These are phyloP conservation scores for Fistularia commersonii DNA, from an alignment of 2,797 vertebrate genomes.

Conservation along the genomic window DNA sequence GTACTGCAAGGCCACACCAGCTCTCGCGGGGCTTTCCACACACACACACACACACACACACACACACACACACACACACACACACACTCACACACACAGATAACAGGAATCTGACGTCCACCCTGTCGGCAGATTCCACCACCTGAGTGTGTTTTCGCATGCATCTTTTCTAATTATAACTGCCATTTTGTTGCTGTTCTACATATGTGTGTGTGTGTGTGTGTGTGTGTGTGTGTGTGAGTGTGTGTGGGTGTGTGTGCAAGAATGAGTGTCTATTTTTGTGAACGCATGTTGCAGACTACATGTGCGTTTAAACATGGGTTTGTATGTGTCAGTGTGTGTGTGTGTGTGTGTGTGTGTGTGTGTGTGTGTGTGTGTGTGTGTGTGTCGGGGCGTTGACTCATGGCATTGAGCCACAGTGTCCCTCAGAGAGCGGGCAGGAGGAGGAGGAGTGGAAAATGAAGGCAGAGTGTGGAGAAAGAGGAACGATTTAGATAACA, in stretches of 20 bases:
- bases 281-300: constrained; percentile 19
- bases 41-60: constrained; percentile 31
- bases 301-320: constrained; percentile 23
- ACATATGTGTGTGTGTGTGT: constrained; percentile 19
- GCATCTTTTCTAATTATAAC: constrained; percentile 44
- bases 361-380: constrained; percentile 22
- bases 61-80: constrained; percentile 22
- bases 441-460: constrained; percentile 43
- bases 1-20: constrained; percentile 57
- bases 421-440: constrained; percentile 65
- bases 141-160: constrained; percentile 51
- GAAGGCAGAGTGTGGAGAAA: constrained; percentile 46
- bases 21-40: constrained; percentile 39
- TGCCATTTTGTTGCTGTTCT: constrained; percentile 16
- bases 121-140: constrained; percentile 79
- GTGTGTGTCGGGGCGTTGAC: constrained; percentile 43
- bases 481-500: constrained; percentile 71
- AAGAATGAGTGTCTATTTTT: constrained; percentile 16
- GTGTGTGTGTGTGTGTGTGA: no score
- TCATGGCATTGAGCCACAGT: constrained; percentile 62
- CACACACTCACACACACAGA: constrained; percentile 15
- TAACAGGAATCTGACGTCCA: constrained; percentile 34
- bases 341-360: constrained; percentile 2
- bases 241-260: not conserved
- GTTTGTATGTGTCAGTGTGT: constrained; percentile 21